Base-by-base conservation (phyloP, 2,888 invertebrate species). In the Andrena camellia region DNA sequence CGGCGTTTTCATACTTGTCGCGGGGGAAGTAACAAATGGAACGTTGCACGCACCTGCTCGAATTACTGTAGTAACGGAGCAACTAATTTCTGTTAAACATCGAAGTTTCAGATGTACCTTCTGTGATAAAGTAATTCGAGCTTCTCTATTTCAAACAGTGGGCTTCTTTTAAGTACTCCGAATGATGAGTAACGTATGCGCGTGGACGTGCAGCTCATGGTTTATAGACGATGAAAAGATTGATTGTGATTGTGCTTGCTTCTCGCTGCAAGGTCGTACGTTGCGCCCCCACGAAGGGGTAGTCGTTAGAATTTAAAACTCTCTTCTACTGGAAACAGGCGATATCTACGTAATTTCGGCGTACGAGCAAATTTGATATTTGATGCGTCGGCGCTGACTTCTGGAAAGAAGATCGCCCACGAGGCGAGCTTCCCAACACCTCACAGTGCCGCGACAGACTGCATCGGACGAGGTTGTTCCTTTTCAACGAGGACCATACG, bases 361-460 rank as follows among this genome's bases (percentile, higher is more conserved):
- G 31, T 72, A 76, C n/a, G 33, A 74, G 69, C 60, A 71, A 81
- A 68, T 69, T 71, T 73, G 72, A 80, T 72, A 80, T 86, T 86
- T 70, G 87, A 86, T 89, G 90, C 91, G 90, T 88, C 90, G 90
- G 90, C 90, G 90, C 90, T 87, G 81, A 87, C 86, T 86, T 81
- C 73, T 82, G 73, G 63, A 77, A 81, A 86, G 80, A 76, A 78
- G 81, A 83, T 85, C 80, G 81, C 85, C 78, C 68, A 77, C 73
- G 59, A 72, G 72, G 85, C 79, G 68, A 72, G 86, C 72, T 81
- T 85, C 86, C 79, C 80, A 82, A 88, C 83, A 83, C 82, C 84
- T 88, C 77, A 88, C 90, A 91, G 90, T 90, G 85, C 81, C 82
- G 86, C 84, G 88, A 87, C 80, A 84, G 87, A 83, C 87, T 77